Conservation (phyloP, 1,140 invertebrate genomes). For the Cydia amplana region DNA sequence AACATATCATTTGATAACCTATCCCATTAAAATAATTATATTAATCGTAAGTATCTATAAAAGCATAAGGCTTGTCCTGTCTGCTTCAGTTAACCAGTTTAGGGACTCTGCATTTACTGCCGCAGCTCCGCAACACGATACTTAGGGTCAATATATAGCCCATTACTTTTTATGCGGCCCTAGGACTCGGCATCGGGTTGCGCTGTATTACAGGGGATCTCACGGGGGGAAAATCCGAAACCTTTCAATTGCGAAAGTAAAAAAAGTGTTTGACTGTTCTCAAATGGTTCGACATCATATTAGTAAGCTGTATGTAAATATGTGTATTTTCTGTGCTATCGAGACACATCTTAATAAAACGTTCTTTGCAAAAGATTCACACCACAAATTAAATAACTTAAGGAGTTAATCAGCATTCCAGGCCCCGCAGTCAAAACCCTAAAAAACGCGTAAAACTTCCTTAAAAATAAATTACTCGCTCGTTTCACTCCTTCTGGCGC, state of each 20-base stretch:
- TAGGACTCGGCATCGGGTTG: conserved; percentile 41
- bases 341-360: background rate
- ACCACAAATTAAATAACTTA: background rate
- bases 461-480: conserved; percentile 23
- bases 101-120: background rate
- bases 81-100: background rate
- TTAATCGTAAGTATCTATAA: background rate
- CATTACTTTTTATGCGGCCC: conserved; percentile 50
- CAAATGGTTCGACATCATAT: too few species aligned
- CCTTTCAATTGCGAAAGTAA: too few species aligned
- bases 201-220: conserved; percentile 10
- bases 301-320: too few species aligned
- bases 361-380: background rate
- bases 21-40: background rate
- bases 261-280: too few species aligned
- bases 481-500: background rate
- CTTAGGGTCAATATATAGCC: conserved; percentile 45
- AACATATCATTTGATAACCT: background rate
- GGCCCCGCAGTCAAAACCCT: background rate
- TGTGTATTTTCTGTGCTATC: too few species aligned
- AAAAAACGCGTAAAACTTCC: conserved; percentile 1
- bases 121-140: conserved; percentile 24
- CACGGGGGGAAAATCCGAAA: too few species aligned
- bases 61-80: background rate
- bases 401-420: background rate